A percentile compares a stretch with the other conserved stretches of the same genome.
Evolutionary conservation across 2,888 invertebrate genomes (phyloP).

Genomic region (Bimastos eiseni): DNA sequence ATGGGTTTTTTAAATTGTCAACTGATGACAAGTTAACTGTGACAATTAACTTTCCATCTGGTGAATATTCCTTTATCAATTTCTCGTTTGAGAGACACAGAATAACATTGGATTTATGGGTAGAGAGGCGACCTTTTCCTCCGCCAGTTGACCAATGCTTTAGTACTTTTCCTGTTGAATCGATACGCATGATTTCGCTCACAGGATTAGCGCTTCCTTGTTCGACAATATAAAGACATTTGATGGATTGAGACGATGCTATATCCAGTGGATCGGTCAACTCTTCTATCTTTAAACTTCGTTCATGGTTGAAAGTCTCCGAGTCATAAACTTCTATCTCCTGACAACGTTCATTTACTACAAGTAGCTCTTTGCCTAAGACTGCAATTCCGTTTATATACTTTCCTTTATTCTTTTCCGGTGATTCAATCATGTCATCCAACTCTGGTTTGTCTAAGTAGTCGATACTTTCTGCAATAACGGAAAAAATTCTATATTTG

Average conservation of each 20-base stretch:
- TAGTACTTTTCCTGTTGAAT: background rate
- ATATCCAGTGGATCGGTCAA: background rate
- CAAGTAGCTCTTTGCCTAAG: background rate
- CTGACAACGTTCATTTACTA: background rate
- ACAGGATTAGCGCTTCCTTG: no score
- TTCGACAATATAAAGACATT: background rate
- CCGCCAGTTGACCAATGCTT: background rate
- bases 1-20: background rate
- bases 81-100: background rate
- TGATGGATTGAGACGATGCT: background rate
- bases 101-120: background rate
- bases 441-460: no score
- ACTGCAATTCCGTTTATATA: no score
- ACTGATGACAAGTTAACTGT: background rate
- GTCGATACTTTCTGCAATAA: no score
- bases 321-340: background rate
- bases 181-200: background rate
- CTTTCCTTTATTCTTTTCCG: no score
- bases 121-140: background rate
- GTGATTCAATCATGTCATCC: no score
- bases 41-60: background rate
- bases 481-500: no score
- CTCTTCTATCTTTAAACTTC: background rate
- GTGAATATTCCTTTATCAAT: background rate
- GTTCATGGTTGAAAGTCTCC: background rate